Percentiles rank a stretch among this genome's conserved stretches.
phyloP scores from a whole-genome alignment of 2,113 vertebrate genomes.

The Perca flavescens region DNA sequence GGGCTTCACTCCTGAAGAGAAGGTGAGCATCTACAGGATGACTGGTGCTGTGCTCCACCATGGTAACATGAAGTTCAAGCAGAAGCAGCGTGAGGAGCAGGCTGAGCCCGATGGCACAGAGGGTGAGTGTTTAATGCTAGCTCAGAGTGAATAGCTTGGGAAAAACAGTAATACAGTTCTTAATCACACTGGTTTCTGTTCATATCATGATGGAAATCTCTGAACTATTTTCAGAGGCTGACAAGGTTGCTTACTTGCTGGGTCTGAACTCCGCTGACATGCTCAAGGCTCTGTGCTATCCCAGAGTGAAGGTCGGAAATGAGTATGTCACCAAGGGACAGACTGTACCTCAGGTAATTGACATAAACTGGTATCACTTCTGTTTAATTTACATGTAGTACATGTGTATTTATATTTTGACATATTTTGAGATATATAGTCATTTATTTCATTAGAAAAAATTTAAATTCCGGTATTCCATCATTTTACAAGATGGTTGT shows the following conservation, averaged over 20 bases:
- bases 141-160: not conserved
- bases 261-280: constrained; percentile 79
- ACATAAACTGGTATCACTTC: too few species aligned
- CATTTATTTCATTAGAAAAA: too few species aligned
- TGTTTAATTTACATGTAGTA: too few species aligned
- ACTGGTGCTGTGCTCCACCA: constrained; percentile 37
- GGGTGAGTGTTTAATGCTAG: constrained; percentile 62
- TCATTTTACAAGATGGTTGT: too few species aligned
- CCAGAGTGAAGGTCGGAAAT: constrained; percentile 77
- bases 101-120: constrained; percentile 79
- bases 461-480: too few species aligned
- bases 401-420: too few species aligned
- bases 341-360: constrained; percentile 73
- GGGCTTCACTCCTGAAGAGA: too few species aligned
- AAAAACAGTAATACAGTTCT: not conserved
- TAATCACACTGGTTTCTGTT: not conserved
- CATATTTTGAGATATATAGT: too few species aligned
- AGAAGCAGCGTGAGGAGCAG: constrained; percentile 82
- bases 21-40: too few species aligned
- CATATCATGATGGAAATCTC: not conserved
- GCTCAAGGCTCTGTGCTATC: constrained; percentile 77
- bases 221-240: constrained; percentile 62
- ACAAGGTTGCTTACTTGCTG: constrained; percentile 75
- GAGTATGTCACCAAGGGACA: constrained; percentile 77
- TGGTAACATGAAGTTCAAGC: constrained; percentile 78